Evolutionary conservation across 2,113 vertebrate genomes (phyloP), one percentile per base, ranked within the genome.

Genomic region (Mormoops blainvillei): DNA sequence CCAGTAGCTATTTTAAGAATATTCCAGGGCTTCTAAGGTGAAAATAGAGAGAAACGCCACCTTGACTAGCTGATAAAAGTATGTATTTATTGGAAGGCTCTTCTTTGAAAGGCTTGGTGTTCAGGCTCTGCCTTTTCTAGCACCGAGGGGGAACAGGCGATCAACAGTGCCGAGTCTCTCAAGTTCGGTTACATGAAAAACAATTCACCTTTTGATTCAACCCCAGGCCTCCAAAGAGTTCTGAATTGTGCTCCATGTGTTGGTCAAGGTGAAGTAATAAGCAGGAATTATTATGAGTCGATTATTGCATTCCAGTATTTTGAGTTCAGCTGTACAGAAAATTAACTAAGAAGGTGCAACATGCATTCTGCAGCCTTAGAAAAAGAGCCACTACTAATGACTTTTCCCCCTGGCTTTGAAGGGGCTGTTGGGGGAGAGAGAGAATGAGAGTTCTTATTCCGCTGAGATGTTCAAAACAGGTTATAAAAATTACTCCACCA

Each of bases 1-100:
- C 58, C 26, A 84, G 67, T 1, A 92, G 45, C 71, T 94, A 97
- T 91, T 97, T 97, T 94, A 89, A 92, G 74, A 88, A 67, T 54
- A 81, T 93, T 85, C 54, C 22, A 94, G 48, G 28, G 45, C 78
- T 86, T 63, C 16, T 33, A 70, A 78, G 33, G 45, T 80, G 24
- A 28, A 82, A 89, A 92, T 36, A 83, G 41, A 45, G 19, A 52
- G 19, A 45, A 43, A 63, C 33, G 73, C 22, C n/a, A 91, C 26
- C 26, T 43, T 50, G 16, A n/a, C 43, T 63, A 52, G 26, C 36
- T 58, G 83, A 61, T 78, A 82, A 87, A 90, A 89, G 31, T 38
- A 67, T 71, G 48, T 45, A 65, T 89, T 90, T 90, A 50, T 48
- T 52, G 52, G 19, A 81, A 87, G 68, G 54, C 56, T 91, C 68